phyloP scores from a whole-genome alignment of 2,797 vertebrate genomes.

The Acridotheres tristis region DNA sequence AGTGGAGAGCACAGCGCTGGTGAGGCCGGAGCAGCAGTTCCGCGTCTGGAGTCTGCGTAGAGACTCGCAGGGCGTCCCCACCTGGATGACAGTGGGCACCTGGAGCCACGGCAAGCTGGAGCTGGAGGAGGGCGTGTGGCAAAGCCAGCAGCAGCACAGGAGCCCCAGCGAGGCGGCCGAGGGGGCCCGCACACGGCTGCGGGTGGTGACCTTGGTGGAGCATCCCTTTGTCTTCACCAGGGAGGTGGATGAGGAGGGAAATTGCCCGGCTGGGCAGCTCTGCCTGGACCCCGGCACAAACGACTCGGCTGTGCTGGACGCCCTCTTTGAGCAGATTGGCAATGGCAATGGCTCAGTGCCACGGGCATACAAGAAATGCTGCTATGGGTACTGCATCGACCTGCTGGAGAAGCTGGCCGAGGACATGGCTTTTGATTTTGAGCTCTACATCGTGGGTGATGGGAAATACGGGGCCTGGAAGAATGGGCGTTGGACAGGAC shows the following conservation, averaged over 20 bases:
- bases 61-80: slow-evolving; percentile 81
- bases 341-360: slow-evolving; percentile 81
- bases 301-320: slow-evolving; percentile 79
- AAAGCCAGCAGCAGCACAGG: slow-evolving; percentile 56
- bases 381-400: slow-evolving; percentile 96
- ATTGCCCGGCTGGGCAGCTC: slow-evolving; percentile 86
- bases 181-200: slow-evolving; percentile 65
- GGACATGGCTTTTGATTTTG: slow-evolving; percentile 86
- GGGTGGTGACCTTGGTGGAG: slow-evolving; percentile 90
- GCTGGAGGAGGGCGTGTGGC: slow-evolving; percentile 78
- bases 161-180: neutral
- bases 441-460: slow-evolving; percentile 90
- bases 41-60: slow-evolving; percentile 86
- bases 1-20: slow-evolving; percentile 68
- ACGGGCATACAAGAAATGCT: slow-evolving; percentile 83
- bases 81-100: slow-evolving; percentile 89
- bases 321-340: slow-evolving; percentile 82
- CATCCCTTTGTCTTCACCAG: slow-evolving; percentile 91
- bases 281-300: slow-evolving; percentile 88
- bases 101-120: slow-evolving; percentile 83
- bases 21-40: slow-evolving; percentile 80
- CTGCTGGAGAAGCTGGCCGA: slow-evolving; percentile 90
- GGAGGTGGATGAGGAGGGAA: slow-evolving; percentile 86
- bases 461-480: slow-evolving; percentile 90
- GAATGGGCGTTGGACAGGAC: slow-evolving; percentile 86